Conservation (phyloP, 2,888 invertebrate genomes). For the Phorcus lineatus region DNA sequence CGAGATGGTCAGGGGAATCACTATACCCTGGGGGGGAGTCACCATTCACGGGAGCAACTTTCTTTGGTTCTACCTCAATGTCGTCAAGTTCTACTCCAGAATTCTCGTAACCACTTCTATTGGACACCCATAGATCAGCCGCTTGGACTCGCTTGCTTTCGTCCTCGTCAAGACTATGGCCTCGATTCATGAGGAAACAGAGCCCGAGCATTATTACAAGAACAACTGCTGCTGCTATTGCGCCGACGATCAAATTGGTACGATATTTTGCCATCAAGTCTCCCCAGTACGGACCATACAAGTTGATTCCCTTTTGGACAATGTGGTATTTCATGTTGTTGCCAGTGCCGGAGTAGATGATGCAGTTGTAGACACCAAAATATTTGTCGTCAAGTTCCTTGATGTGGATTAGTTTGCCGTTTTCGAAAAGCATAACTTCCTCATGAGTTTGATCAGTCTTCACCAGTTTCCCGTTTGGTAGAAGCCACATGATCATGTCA, state of each 20-base stretch:
- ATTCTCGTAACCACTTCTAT: background rate
- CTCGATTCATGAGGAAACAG: background rate
- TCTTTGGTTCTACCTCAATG: background rate
- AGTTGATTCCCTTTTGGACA: conserved; percentile 32
- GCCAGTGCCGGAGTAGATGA: conserved; percentile 38
- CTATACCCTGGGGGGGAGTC: background rate
- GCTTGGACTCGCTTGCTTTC: background rate
- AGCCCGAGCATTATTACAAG: conserved; percentile 24
- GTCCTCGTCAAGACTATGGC: background rate
- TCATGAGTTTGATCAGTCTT: background rate
- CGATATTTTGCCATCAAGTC: conserved; percentile 35
- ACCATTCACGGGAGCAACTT: background rate
- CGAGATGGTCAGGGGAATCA: background rate
- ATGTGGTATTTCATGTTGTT: background rate
- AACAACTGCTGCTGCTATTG: conserved; percentile 26
- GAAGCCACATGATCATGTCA: conserved; percentile 24
- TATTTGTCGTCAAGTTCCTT: conserved; percentile 51
- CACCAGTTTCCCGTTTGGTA: conserved; percentile 31
- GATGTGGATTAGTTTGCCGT: conserved; percentile 35
- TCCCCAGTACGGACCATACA: conserved; percentile 37
- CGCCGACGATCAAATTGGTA: conserved; percentile 34
- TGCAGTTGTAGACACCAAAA: conserved; percentile 58
- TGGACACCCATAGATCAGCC: background rate
- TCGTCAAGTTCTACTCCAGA: background rate
- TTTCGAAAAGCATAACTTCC: conserved; percentile 21